phyloP scores from a whole-genome alignment of 2,888 invertebrate species.

The Stratiomys singularior region DNA sequence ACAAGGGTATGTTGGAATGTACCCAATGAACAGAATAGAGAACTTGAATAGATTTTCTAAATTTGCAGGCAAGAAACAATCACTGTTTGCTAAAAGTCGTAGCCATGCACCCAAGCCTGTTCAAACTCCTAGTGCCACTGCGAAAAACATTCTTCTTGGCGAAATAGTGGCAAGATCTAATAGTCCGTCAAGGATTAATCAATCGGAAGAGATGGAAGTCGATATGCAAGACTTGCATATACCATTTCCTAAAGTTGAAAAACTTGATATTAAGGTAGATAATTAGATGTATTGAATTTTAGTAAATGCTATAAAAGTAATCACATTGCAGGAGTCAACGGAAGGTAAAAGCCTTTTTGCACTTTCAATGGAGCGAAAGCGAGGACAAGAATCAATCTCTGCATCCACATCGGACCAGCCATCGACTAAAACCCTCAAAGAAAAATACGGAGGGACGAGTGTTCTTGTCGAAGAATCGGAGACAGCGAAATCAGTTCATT shows the following conservation, averaged over 20 bases:
- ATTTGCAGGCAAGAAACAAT: conserved; percentile 58
- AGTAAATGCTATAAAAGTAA: neutral
- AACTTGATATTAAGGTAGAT: conserved; percentile 31
- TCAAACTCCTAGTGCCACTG: conserved; percentile 61
- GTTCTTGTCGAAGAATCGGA: conserved; percentile 64
- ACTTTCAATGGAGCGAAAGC: conserved; percentile 65
- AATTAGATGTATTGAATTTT: neutral
- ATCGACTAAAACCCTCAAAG: conserved; percentile 46
- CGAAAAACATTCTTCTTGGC: conserved; percentile 66
- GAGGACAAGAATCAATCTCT: neutral
- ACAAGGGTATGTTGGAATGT: conserved; percentile 56
- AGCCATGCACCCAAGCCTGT: conserved; percentile 51
- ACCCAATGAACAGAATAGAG: too few species aligned
- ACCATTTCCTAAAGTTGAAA: conserved; percentile 63
- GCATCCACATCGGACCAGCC: conserved; percentile 48
- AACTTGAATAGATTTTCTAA: neutral
- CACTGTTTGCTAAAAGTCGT: conserved; percentile 59
- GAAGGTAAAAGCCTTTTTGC: conserved; percentile 68
- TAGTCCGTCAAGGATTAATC: conserved; percentile 44
- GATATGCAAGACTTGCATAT: neutral
- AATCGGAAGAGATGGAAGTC: neutral
- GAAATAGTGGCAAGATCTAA: conserved; percentile 68
- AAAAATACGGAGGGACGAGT: conserved; percentile 53
- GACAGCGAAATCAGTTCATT: conserved; percentile 73
- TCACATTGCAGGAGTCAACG: conserved; percentile 48